Percentiles rank a stretch among this genome's conserved stretches.
These are phyloP conservation scores for Mus minutoides DNA, from an alignment of 2,797 vertebrate genomes.

Conservation along the genomic window DNA sequence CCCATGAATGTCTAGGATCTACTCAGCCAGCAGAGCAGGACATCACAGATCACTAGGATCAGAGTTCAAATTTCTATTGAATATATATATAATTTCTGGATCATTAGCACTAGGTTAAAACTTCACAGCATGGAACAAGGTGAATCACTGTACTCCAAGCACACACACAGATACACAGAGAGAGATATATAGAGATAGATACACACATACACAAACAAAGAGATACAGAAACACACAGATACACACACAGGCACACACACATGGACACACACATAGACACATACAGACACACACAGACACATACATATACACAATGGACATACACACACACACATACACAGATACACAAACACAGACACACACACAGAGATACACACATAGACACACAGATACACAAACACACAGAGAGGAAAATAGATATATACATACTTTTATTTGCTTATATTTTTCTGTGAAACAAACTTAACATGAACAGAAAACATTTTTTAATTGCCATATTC, in stretches of 20 bases:
- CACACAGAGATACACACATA: not conserved
- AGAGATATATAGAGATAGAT: not conserved
- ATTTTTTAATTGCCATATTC: not conserved
- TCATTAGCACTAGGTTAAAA: not conserved
- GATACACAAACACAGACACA: not conserved
- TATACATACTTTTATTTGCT: not conserved
- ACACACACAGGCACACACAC: not conserved
- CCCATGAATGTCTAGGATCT: too few species aligned
- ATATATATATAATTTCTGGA: not conserved
- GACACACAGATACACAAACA: not conserved
- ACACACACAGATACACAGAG: not conserved
- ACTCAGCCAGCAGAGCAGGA: not conserved
- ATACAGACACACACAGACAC: not conserved
- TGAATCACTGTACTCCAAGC: not conserved
- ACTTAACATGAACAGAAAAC: not conserved
- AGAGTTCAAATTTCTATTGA: not conserved
- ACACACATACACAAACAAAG: not conserved
- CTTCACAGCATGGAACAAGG: not conserved
- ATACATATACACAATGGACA: not conserved
- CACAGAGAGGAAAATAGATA: not conserved
- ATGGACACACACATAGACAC: not conserved
- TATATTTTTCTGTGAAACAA: slow-evolving; percentile 9
- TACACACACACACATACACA: not conserved
- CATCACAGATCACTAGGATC: not conserved
- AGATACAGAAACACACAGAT: not conserved